Evolutionary conservation across 1,140 invertebrate genomes (phyloP), one percentile per base, ranked within the genome.

Genomic region (Achatina immaculata): DNA sequence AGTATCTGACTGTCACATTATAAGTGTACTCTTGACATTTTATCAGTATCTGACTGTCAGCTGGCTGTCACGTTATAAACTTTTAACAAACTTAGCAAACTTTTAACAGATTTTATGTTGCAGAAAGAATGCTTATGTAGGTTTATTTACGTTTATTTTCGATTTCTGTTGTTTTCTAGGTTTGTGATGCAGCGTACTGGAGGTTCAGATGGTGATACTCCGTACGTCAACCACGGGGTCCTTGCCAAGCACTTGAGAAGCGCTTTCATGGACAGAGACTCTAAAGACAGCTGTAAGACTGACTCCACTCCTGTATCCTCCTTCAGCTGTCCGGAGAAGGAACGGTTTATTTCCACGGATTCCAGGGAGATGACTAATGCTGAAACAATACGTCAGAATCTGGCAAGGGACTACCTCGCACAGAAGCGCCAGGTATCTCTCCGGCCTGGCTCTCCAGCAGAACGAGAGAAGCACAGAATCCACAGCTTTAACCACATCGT

Each of bases 151-250:
- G n/a, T n/a, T n/a, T n/a, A n/a, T n/a, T n/a, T n/a, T n/a, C n/a
- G n/a, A n/a, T n/a, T n/a, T 42, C n/a, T 65, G 40, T 65, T 68
- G 11, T 31, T 42, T n/a, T 11, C 0, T 48, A 80, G 78, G 40
- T 83, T 83, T 42, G 82, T 83, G 24, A 83, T 83, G 82, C 80
- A 81, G 65, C 78, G 82, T 28, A 65, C 78, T 31, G 74, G 58
- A 65, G 38, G 51, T 55, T 51, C 14, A 11, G 68, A 24, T 43
- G 71, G 43, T 11, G 69, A 58, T 31, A 75, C 66, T 21, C 38
- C 36, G 21, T 83, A 83, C 75, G 40, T 72, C 11, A 83, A 83
- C 38, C 82, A 83, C 72, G 82, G 82, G n/a, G 82, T 83, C 34
- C 51, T 83, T 38, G 14, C 66, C 45, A 81, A 81, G 31, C 78